Conservation (phyloP, 2,888 invertebrate genomes). For the Camponotus fellah region DNA sequence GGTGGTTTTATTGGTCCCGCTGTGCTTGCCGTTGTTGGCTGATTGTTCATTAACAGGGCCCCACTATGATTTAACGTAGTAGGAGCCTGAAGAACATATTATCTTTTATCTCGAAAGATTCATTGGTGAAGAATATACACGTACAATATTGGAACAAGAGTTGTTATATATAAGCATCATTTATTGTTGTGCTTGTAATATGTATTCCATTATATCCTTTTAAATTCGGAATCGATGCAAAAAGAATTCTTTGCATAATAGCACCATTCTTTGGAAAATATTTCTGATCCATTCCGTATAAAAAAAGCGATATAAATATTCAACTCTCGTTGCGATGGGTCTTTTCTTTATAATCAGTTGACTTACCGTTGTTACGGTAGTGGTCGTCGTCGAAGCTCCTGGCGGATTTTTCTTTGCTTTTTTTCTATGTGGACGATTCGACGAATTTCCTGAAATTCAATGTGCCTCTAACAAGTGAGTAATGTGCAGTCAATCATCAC, state of each 20-base stretch:
- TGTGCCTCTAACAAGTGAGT: constrained; percentile 77
- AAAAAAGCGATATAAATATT: neutral
- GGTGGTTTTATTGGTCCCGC: constrained; percentile 82
- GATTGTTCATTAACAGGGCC: constrained; percentile 84
- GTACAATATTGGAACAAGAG: neutral
- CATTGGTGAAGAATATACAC: constrained; percentile 31
- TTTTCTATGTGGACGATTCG: constrained; percentile 87
- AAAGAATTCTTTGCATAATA: neutral
- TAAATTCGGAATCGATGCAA: constrained; percentile 20
- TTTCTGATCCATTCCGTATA: neutral
- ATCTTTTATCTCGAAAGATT: constrained; percentile 58
- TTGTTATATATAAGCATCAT: constrained; percentile 24
- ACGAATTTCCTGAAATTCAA: constrained; percentile 83
- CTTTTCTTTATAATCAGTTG: constrained; percentile 27
- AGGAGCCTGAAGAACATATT: constrained; percentile 79
- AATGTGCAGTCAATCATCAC: constrained; percentile 71
- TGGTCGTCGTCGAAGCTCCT: constrained; percentile 73
- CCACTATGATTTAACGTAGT: constrained; percentile 83
- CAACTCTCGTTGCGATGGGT: neutral
- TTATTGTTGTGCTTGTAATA: constrained; percentile 1
- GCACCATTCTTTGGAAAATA: constrained; percentile 4
- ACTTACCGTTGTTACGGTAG: constrained; percentile 81
- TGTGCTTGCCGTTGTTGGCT: constrained; percentile 81
- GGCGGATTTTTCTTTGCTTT: constrained; percentile 87
- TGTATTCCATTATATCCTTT: neutral